These are phyloP conservation scores for Heteromyza rotundicornis DNA, from an alignment of 2,888 invertebrate species.

Conservation along the genomic window DNA sequence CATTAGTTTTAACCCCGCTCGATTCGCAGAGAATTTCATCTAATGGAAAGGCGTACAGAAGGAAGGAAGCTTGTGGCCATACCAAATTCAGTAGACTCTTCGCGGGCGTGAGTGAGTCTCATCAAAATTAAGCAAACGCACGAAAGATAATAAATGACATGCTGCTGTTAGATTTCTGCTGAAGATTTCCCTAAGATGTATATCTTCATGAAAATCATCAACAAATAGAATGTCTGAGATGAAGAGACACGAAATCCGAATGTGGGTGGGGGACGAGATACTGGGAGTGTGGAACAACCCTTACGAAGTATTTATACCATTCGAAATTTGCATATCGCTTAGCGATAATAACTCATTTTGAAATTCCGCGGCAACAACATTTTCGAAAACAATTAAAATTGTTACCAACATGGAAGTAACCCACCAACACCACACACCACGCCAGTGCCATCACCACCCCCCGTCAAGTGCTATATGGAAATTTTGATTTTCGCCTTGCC, in stretches of 20 bases:
- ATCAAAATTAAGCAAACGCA: slow-evolving; percentile 22
- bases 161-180: slow-evolving; percentile 35
- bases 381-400: slow-evolving; percentile 57
- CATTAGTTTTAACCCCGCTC: slow-evolving; percentile 48
- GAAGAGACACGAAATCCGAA: slow-evolving; percentile 14
- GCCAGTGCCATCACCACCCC: too few relatives aligned
- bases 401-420: too few relatives aligned
- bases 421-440: too few relatives aligned
- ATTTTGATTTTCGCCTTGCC: too few relatives aligned
- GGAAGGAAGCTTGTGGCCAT: not conserved
- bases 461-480: too few relatives aligned
- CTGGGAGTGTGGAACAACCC: slow-evolving; percentile 14
- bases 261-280: slow-evolving; percentile 5
- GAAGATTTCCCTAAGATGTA: slow-evolving; percentile 30
- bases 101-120: slow-evolving; percentile 35
- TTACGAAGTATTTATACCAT: not conserved
- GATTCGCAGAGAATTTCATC: not conserved
- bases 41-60: too few relatives aligned
- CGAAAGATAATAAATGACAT: slow-evolving; percentile 53
- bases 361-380: slow-evolving; percentile 51
- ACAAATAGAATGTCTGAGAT: not conserved
- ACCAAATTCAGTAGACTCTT: slow-evolving; percentile 19
- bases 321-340: slow-evolving; percentile 31
- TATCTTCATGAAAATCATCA: slow-evolving; percentile 13
- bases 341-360: slow-evolving; percentile 58